These are phyloP conservation scores for Pogona vitticeps DNA, from an alignment of 2,113 vertebrate genomes.

Conservation along the genomic window DNA sequence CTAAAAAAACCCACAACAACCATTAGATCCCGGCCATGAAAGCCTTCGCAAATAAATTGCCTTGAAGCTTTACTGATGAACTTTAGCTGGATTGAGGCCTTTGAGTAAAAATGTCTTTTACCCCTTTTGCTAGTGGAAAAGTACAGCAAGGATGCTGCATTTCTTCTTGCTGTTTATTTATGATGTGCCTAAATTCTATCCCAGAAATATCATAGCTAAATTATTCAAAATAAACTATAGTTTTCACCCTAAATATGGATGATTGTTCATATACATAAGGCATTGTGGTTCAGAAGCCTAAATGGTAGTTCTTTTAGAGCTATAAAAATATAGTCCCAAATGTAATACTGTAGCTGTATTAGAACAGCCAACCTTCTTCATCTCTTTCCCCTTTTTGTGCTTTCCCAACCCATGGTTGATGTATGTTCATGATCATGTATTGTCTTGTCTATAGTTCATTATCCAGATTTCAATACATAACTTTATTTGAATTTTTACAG, in stretches of 20 bases:
- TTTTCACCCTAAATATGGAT: constrained; percentile 30
- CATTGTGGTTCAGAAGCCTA: constrained; percentile 34
- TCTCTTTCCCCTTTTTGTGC: constrained; percentile 47
- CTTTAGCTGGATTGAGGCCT: background rate
- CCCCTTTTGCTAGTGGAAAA: constrained; percentile 36
- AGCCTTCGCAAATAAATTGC: too few species aligned
- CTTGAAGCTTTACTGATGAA: too few species aligned
- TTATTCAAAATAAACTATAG: constrained; percentile 38
- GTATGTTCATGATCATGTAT: constrained; percentile 21
- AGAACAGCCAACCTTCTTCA: constrained; percentile 53
- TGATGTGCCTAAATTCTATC: constrained; percentile 22
- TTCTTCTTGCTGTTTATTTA: constrained; percentile 42
- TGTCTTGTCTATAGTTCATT: constrained; percentile 11
- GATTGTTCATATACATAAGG: constrained; percentile 40
- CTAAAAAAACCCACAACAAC: too few species aligned
- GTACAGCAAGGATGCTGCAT: constrained; percentile 29
- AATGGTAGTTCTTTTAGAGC: constrained; percentile 29
- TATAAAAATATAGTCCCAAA: constrained; percentile 33
- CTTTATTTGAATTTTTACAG: constrained; percentile 23
- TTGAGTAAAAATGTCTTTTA: background rate
- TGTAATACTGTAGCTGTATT: constrained; percentile 40
- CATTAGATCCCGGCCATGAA: too few species aligned
- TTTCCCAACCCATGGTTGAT: constrained; percentile 47
- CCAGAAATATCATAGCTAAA: constrained; percentile 21
- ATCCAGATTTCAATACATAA: constrained; percentile 25